phyloP scores from a whole-genome alignment of 2,888 invertebrate genomes.

The Sinodicranocentrus sp. region DNA sequence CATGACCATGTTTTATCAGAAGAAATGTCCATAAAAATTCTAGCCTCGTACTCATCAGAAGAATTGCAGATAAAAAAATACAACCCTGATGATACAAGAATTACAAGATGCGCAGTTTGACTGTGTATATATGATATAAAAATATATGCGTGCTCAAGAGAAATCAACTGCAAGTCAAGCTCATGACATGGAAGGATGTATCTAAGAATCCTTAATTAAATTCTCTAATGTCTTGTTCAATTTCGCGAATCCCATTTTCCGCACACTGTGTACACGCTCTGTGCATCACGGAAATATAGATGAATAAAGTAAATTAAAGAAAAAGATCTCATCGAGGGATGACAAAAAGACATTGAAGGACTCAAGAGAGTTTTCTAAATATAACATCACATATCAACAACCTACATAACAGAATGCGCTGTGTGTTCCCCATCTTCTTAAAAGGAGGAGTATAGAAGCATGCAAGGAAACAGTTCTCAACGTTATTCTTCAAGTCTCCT shows the following conservation, averaged over 20 bases:
- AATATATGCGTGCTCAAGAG: slow-evolving; percentile 3
- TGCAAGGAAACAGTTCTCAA: slow-evolving; percentile 36
- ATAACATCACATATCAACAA: slow-evolving; percentile 47
- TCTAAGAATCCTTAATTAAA: slow-evolving; percentile 45
- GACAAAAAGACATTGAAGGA: slow-evolving; percentile 51
- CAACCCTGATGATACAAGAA: too few species aligned
- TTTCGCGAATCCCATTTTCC: slow-evolving; percentile 13
- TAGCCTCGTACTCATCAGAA: too few species aligned
- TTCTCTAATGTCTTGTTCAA: slow-evolving; percentile 31
- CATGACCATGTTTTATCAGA: too few species aligned
- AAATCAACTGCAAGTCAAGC: neutral
- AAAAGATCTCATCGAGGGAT: slow-evolving; percentile 42
- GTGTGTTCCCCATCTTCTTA: too few species aligned
- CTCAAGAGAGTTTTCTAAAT: slow-evolving; percentile 51
- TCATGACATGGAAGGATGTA: slow-evolving; percentile 6
- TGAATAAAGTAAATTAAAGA: slow-evolving; percentile 56
- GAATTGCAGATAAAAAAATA: too few species aligned
- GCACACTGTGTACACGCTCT: neutral
- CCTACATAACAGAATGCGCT: slow-evolving; percentile 35
- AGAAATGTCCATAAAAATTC: too few species aligned
- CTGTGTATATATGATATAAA: too few species aligned
- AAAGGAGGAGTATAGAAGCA: too few species aligned
- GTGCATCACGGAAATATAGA: slow-evolving; percentile 17
- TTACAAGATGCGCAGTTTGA: too few species aligned
- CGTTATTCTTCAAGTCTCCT: slow-evolving; percentile 40